Conservation (phyloP, 2,888 invertebrate genomes). For the Hylaea fasciaria region DNA sequence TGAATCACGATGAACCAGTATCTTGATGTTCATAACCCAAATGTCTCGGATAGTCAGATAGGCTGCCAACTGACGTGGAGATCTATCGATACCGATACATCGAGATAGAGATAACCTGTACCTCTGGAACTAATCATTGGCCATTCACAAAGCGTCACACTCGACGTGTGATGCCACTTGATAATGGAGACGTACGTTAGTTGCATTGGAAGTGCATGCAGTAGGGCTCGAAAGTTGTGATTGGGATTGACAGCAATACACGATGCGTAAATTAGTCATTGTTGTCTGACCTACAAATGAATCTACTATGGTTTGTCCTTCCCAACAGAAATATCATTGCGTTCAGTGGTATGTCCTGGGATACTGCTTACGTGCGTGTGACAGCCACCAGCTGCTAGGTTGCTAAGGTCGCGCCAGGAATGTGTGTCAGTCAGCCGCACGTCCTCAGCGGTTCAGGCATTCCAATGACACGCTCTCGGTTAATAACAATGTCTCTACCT, state of each 20-base stretch:
- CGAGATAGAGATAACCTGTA: slow-evolving; percentile 47
- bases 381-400: slow-evolving; percentile 38
- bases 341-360: slow-evolving; percentile 25
- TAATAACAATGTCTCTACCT: slow-evolving; percentile 72
- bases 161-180: slow-evolving; percentile 36
- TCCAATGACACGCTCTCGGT: slow-evolving; percentile 70
- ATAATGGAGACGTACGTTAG: slow-evolving; percentile 36
- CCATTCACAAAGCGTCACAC: slow-evolving; percentile 48
- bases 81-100: slow-evolving; percentile 68
- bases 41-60: slow-evolving; percentile 66
- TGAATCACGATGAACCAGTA: slow-evolving; percentile 53
- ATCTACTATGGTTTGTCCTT: too few species aligned
- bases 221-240: slow-evolving; percentile 21
- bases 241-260: neutral
- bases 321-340: too few species aligned
- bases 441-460: slow-evolving; percentile 63
- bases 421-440: slow-evolving; percentile 75
- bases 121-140: slow-evolving; percentile 45
- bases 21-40: slow-evolving; percentile 75
- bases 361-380: slow-evolving; percentile 26
- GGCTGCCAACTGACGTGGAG: slow-evolving; percentile 72
- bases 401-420: slow-evolving; percentile 54
- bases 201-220: slow-evolving; percentile 20
- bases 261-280: neutral
- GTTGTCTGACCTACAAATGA: too few species aligned